phyloP scores from a whole-genome alignment of 2,797 vertebrate species.

The Cynopterus sphinx region DNA sequence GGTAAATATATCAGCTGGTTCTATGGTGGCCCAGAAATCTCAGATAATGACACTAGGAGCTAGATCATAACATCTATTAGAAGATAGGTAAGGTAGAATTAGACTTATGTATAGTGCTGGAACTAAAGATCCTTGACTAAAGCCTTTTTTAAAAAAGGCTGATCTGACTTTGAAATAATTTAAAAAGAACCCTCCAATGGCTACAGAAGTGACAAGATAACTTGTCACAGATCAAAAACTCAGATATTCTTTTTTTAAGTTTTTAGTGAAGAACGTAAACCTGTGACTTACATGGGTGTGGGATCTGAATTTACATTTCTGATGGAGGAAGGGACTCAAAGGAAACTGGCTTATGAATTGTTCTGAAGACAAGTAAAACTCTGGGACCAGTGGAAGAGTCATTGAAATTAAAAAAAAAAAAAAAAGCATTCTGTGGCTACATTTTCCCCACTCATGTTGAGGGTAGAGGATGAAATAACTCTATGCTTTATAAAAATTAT shows the following conservation, averaged over 20 bases:
- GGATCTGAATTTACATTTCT: not conserved
- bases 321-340: not conserved
- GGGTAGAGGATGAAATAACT: not conserved
- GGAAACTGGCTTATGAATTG: not conserved
- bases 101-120: not conserved
- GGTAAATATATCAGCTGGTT: not conserved
- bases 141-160: not conserved
- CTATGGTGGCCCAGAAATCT: not conserved
- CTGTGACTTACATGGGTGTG: too few species aligned
- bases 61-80: not conserved
- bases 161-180: not conserved
- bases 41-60: not conserved
- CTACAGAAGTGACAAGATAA: not conserved
- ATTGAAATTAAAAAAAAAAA: not conserved
- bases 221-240: not conserved
- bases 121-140: not conserved
- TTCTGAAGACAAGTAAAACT: not conserved
- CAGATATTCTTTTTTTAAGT: not conserved
- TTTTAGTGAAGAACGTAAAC: not conserved
- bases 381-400: not conserved
- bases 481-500: not conserved
- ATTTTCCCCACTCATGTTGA: not conserved
- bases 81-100: not conserved
- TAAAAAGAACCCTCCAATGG: not conserved
- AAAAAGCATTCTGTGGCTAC: not conserved